phyloP scores from a whole-genome alignment of 2,888 invertebrate genomes.

The Meteorus cinctellus region DNA sequence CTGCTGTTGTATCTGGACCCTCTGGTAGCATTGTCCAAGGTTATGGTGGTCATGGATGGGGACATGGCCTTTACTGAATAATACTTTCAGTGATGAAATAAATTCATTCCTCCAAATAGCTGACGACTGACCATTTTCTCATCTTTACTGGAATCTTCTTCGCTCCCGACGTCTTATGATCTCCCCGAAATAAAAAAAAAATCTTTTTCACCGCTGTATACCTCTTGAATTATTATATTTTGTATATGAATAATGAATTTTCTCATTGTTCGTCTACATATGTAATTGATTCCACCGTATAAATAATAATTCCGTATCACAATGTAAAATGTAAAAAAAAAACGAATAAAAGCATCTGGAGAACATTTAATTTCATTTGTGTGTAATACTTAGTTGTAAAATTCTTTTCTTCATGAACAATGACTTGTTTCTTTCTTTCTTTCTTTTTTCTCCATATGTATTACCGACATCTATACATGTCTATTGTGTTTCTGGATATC shows the following conservation, averaged over 20 bases:
- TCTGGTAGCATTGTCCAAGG: slow-evolving; percentile 69
- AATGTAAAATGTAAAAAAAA: slow-evolving; percentile 39
- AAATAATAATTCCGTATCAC: slow-evolving; percentile 64
- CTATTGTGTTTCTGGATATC: slow-evolving; percentile 37
- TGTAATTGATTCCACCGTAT: slow-evolving; percentile 44
- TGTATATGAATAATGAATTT: slow-evolving; percentile 60
- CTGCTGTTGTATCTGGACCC: slow-evolving; percentile 68
- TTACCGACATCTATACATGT: slow-evolving; percentile 37
- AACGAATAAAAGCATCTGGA: neutral
- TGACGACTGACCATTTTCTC: slow-evolving; percentile 41
- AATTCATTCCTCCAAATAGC: neutral
- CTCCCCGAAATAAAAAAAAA: slow-evolving; percentile 54
- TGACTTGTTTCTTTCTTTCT: neutral
- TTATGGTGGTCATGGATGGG: slow-evolving; percentile 44
- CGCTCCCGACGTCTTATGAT: slow-evolving; percentile 61
- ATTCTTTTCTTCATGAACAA: neutral
- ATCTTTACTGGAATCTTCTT: slow-evolving; percentile 55
- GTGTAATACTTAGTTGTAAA: neutral
- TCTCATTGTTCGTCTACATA: slow-evolving; percentile 53
- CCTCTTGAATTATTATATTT: slow-evolving; percentile 57
- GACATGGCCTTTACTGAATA: slow-evolving; percentile 13
- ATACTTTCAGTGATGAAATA: neutral
- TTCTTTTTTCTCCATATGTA: neutral
- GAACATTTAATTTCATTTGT: neutral
- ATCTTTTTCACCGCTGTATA: slow-evolving; percentile 61